These are phyloP conservation scores for Cathartes aura DNA, from an alignment of 2,113 vertebrate species.

Conservation along the genomic window DNA sequence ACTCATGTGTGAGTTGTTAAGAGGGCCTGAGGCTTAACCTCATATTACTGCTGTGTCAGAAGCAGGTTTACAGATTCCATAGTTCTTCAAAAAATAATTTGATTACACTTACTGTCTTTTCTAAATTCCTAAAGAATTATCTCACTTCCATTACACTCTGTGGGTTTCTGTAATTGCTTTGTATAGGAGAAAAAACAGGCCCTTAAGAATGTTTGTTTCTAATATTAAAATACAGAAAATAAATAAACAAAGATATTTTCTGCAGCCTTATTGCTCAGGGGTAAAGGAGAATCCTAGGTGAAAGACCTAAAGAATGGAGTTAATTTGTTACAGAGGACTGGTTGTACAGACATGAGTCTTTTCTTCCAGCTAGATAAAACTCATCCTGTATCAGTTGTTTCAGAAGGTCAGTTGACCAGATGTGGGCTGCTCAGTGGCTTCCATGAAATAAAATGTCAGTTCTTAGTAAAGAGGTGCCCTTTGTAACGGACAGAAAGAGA, in stretches of 20 bases:
- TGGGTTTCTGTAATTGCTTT: constrained; percentile 16
- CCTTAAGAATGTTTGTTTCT: constrained; percentile 19
- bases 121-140: not conserved
- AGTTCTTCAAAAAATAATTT: not conserved
- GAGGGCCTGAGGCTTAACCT: not conserved
- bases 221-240: constrained; percentile 22
- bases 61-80: constrained; percentile 38
- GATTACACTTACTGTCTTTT: constrained; percentile 38
- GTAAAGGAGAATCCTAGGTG: not conserved
- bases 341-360: not conserved
- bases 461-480: not conserved
- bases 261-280: not conserved
- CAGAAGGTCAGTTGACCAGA: not conserved
- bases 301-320: not conserved
- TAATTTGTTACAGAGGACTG: not conserved
- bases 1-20: constrained; percentile 45
- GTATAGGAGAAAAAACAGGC: not conserved
- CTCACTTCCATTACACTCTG: constrained; percentile 17
- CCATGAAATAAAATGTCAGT: not conserved
- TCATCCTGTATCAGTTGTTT: not conserved
- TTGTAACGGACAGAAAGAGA: not conserved
- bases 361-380: not conserved
- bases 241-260: not conserved
- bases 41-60: constrained; percentile 42
- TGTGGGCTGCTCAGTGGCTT: not conserved